Conservation (phyloP, 1,140 invertebrate genomes). For the Pararge aegeria region DNA sequence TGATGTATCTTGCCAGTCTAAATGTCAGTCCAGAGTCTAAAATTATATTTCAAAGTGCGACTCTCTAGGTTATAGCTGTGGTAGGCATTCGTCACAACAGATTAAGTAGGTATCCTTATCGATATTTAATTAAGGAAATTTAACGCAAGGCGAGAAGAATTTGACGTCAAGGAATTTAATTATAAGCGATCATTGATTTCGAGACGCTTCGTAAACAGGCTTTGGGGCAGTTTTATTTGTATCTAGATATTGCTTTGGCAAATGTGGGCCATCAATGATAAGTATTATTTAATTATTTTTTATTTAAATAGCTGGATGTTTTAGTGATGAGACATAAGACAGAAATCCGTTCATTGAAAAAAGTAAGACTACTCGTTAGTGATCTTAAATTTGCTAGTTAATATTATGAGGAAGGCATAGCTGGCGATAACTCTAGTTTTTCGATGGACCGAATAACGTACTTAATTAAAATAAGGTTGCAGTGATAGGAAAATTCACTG, state of each 20-base stretch:
- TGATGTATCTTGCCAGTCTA: too few relatives aligned
- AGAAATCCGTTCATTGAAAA: neutral
- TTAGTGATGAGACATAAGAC: neutral
- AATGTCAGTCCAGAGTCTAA: too few relatives aligned
- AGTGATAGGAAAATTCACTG: too few relatives aligned
- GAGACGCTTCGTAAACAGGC: slow-evolving; percentile 48
- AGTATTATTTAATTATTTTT: slow-evolving; percentile 25
- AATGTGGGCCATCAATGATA: slow-evolving; percentile 37
- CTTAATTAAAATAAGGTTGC: too few relatives aligned
- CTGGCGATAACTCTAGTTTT: too few relatives aligned
- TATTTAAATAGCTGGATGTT: neutral
- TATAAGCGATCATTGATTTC: slow-evolving; percentile 56
- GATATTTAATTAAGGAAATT: slow-evolving; percentile 45
- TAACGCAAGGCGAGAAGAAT: slow-evolving; percentile 36
- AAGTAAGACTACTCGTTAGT: too few relatives aligned
- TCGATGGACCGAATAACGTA: too few relatives aligned
- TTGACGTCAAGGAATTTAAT: slow-evolving; percentile 53
- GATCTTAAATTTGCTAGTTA: too few relatives aligned
- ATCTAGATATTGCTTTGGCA: slow-evolving; percentile 28
- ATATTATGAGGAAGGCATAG: too few relatives aligned
- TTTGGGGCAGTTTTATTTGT: slow-evolving; percentile 49
- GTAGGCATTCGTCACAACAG: slow-evolving; percentile 12
- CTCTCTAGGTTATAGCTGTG: too few relatives aligned
- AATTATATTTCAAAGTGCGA: too few relatives aligned
- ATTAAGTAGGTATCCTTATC: slow-evolving; percentile 23